Base-by-base conservation (phyloP, 2,113 vertebrate species). In the Pipra filicauda region DNA sequence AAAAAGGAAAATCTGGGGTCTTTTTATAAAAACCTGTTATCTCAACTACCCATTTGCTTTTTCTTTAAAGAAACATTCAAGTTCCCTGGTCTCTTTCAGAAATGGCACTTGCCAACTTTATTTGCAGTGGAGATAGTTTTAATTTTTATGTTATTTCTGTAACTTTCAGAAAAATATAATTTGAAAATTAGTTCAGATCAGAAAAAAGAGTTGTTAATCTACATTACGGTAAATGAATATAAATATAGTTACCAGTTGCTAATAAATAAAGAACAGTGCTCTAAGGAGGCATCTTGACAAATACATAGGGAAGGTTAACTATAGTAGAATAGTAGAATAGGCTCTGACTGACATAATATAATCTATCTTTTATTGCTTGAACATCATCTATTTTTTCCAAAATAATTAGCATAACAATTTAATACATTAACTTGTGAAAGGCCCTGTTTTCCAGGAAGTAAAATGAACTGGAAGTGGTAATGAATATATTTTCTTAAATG, bases 321-420 rank as follows among this genome's bases (percentile, higher is more conserved):
- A 15, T 80, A 48, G 76, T 83, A 88, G 12, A 82, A 44, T 8
- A 62, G 8, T 35, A 83, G 33, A 82, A 67, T 64, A 59, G 7
- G 13, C 52, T 5, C 9, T 15, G 48, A 72, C 28, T 73, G 21
- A 43, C 5, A 27, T 27, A 61, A 43, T 44, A 35, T 35, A 74
- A 77, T 66, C 31, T 67, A 5, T 9, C 3, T 80, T 80, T 6
- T 43, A 26, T 46, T 71, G 4, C 16, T 70, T 0, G 0, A 31
- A 7, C 49, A 78, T 43, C 7, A 55, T 19, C 2, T 44, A 31
- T 26, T 49, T 54, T n/a, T 21, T 3, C 7, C 1, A 30, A 43
- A 77, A 66, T 31, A 77, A 67, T 80, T 48, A 66, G 5, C 20
- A 18, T 28, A 61, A 62, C 11, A 65, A 19, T 0, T 0, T 48